Percentiles rank a stretch among this genome's conserved stretches.
phyloP scores from a whole-genome alignment of 2,888 invertebrate species.

The Pollenia griseotomentosa region DNA sequence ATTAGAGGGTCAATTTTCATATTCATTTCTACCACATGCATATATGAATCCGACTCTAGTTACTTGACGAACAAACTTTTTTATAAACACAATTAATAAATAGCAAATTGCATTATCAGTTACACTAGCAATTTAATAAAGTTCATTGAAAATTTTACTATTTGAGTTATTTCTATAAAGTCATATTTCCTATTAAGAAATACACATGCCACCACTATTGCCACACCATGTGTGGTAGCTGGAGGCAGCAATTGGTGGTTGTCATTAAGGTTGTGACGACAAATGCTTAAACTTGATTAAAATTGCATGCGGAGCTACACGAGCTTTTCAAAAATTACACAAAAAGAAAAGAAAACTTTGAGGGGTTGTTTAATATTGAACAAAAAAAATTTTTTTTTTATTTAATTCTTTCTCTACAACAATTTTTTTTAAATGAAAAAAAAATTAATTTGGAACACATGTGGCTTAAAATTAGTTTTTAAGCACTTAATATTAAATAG shows the following conservation, averaged over 20 bases:
- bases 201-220: constrained; percentile 47
- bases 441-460: constrained; percentile 63
- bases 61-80: constrained; percentile 27
- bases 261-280: constrained; percentile 62
- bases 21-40: not conserved
- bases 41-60: constrained; percentile 8
- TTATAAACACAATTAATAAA: constrained; percentile 45
- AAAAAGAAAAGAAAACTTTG: not conserved
- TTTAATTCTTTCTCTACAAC: constrained; percentile 10
- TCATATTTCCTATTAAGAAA: not conserved
- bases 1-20: constrained; percentile 55
- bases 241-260: constrained; percentile 75
- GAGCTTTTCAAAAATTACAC: constrained; percentile 20
- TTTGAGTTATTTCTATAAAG: constrained; percentile 4
- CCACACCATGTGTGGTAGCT: constrained; percentile 75
- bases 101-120: constrained; percentile 71
- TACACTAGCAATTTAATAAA: constrained; percentile 67
- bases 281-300: constrained; percentile 65
- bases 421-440: not conserved
- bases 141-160: constrained; percentile 31
- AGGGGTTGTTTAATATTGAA: constrained; percentile 59
- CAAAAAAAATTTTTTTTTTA: constrained; percentile 14
- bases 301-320: constrained; percentile 58
- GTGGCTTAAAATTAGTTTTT: constrained; percentile 69
- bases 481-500: constrained; percentile 60